Evolutionary conservation across 2,797 vertebrate species (phyloP).

Genomic region (Cuculus canorus): DNA sequence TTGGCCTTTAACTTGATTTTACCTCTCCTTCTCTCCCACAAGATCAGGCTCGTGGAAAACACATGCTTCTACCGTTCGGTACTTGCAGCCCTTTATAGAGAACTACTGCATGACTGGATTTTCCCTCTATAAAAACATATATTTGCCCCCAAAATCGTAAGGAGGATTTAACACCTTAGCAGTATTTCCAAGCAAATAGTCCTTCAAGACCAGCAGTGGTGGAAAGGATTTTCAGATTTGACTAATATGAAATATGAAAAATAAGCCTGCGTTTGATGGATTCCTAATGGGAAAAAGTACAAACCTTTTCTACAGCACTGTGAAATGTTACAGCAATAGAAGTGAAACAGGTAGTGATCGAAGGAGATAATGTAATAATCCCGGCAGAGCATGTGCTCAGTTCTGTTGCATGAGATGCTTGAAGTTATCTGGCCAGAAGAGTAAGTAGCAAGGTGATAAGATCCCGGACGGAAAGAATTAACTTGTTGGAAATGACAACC

Average conservation of each 20-base stretch:
- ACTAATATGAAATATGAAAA: not conserved
- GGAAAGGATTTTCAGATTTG: not conserved
- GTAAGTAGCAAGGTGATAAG: not conserved
- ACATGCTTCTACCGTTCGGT: not conserved
- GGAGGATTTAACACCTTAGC: not conserved
- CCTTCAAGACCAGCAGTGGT: not conserved
- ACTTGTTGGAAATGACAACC: not conserved
- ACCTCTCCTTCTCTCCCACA: not conserved
- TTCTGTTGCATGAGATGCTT: not conserved
- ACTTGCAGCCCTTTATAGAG: not conserved
- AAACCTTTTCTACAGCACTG: not conserved
- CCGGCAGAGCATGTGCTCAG: not conserved
- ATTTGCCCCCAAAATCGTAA: not conserved
- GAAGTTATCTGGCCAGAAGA: not conserved
- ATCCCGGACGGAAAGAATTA: not conserved
- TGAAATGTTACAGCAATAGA: not conserved
- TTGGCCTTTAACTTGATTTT: not conserved
- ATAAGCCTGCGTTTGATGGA: not conserved
- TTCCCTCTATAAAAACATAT: not conserved
- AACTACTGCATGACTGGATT: not conserved
- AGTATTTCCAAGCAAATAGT: conserved; percentile 20
- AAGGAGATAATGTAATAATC: not conserved
- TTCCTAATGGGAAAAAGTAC: not conserved
- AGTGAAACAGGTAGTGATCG: not conserved
- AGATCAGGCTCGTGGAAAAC: not conserved